phyloP scores from a whole-genome alignment of 2,797 vertebrate genomes.

The Onychomys arenicola region DNA sequence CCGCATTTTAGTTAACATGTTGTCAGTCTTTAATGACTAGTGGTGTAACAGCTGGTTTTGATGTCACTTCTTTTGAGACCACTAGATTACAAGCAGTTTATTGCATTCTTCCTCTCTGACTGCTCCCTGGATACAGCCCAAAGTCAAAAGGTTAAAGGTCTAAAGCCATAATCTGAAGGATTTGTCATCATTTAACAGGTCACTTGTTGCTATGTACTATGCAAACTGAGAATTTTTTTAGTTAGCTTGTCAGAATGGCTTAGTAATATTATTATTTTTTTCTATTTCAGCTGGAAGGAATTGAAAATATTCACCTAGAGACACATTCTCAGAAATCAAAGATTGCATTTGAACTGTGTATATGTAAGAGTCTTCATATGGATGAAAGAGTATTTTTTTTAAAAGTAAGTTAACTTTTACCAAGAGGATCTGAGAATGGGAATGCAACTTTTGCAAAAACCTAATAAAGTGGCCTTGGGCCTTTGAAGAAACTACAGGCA shows the following conservation, averaged over 20 bases:
- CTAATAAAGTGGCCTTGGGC: background rate
- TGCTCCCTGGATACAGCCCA: slow-evolving; percentile 87
- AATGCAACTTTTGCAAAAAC: slow-evolving; percentile 46
- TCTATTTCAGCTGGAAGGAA: background rate
- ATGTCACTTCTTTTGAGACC: slow-evolving; percentile 88
- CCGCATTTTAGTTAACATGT: slow-evolving; percentile 84
- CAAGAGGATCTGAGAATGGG: slow-evolving; percentile 34
- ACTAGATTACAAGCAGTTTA: slow-evolving; percentile 87
- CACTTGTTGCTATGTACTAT: slow-evolving; percentile 85
- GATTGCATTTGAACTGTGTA: slow-evolving; percentile 26
- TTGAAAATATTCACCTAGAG: background rate
- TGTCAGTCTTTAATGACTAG: slow-evolving; percentile 83
- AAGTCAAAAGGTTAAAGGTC: slow-evolving; percentile 92
- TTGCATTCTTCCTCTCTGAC: slow-evolving; percentile 87
- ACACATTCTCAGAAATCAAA: slow-evolving; percentile 47
- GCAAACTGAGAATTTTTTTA: slow-evolving; percentile 70
- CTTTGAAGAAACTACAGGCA: slow-evolving; percentile 70
- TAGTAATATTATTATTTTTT: slow-evolving; percentile 49
- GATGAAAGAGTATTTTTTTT: background rate
- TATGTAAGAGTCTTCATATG: background rate
- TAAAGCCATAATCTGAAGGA: slow-evolving; percentile 89
- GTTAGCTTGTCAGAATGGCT: background rate
- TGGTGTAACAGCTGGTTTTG: slow-evolving; percentile 86
- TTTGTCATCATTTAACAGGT: slow-evolving; percentile 88
- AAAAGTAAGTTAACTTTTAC: background rate